Percentiles rank a stretch among this genome's conserved stretches.
Evolutionary conservation across 35 echinoderm and acorn worm genomes (phyloP).

Genomic region (Anneissia japonica): DNA sequence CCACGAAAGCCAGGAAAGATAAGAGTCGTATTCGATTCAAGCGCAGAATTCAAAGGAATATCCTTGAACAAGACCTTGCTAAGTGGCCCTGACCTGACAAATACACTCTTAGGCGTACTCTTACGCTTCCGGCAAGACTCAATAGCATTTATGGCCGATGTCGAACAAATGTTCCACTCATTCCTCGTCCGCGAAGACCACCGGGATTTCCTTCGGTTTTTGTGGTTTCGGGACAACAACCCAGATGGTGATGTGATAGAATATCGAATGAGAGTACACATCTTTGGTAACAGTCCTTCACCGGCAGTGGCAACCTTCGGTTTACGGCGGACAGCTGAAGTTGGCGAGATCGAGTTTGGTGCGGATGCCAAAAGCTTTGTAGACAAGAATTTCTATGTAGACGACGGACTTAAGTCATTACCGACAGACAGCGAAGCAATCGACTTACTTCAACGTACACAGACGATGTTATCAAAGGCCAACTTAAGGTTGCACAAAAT

Average conservation of each 20-base stretch:
- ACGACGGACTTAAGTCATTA: constrained; percentile 44
- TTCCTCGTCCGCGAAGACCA: constrained; percentile 20
- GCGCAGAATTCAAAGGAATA: neutral
- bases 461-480: neutral
- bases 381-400: constrained; percentile 45
- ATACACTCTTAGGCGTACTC: neutral
- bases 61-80: constrained; percentile 15
- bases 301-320: constrained; percentile 33
- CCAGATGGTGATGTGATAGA: neutral
- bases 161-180: constrained; percentile 29
- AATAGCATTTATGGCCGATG: neutral
- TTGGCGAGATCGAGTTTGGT: neutral
- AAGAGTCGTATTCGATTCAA: neutral
- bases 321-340: constrained; percentile 6
- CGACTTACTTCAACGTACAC: neutral
- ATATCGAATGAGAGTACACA: constrained; percentile 50
- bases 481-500: constrained; percentile 27
- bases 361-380: constrained; percentile 18
- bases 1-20: neutral
- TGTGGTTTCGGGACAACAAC: constrained; percentile 50
- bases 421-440: neutral
- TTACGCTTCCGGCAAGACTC: neutral
- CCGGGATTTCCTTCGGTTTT: constrained; percentile 24
- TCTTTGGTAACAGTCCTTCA: constrained; percentile 52
- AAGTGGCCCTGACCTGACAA: constrained; percentile 10